Base-by-base conservation (phyloP, 2,113 vertebrate species). In the Cephalopholis sonnerati region DNA sequence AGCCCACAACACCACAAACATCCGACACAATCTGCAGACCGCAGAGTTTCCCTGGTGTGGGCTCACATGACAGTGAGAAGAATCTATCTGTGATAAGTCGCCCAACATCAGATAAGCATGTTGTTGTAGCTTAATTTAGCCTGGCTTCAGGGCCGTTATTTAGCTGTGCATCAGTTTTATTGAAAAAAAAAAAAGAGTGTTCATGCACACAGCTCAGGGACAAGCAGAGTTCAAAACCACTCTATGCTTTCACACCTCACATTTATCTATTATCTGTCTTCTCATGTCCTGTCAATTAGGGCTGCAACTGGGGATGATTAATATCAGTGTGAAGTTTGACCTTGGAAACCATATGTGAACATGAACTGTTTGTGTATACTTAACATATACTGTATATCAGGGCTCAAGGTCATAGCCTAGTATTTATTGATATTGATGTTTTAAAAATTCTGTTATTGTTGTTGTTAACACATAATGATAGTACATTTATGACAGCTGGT, bases 71-170 rank as follows among this genome's bases (percentile, higher is more conserved):
- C 46, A 65, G 39, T 24, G 53, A 25, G 17, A 15, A 70, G 67
- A 61, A 58, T 18, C 8, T 18, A 0, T 20, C 12, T 22, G 41
- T 41, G 67, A 67, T 39, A 53, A 77, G 68, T 85, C 66, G 16
- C 16, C 18, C 27, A 2, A 2, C 25, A 66, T 85, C 77, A 72
- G 82, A 87, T 82, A 68, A 84, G 41, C 13, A 3, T 24, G 72
- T 11, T 74, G 61, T 62, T n/a, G 41, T 22, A 39, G 54, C 48
- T 71, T 77, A 25, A 68, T 63, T 72, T 68, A 63, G 63, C 20
- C 54, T 5, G 6, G 65, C 55, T 77, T 51, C 5, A 62, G 16
- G 69, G 10, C 50, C 18, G 22, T 59, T 71, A 83, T 86, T 79
- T 27, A 1, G 17, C n/a, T 41, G 3, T 48, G 39, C 53, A 84